Base-by-base conservation (phyloP, 2,888 invertebrate genomes). In the Himalopsyche tibetana region DNA sequence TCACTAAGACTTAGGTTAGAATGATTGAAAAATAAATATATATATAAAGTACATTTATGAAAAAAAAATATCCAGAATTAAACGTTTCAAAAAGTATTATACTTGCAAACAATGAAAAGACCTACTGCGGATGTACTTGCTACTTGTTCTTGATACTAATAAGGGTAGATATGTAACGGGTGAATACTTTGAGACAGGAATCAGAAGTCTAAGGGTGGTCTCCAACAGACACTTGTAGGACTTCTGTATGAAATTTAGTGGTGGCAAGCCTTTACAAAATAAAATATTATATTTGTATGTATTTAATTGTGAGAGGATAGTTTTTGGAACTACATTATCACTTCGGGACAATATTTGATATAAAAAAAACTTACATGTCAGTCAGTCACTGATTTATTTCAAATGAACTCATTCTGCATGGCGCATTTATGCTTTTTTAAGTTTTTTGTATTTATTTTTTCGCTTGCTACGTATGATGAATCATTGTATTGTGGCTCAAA, bases 171-270 rank as follows among this genome's bases (percentile, higher is more conserved):
- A 36, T 36, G 15, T 74, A 74, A 74, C 74, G 74, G 74, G 74
- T 74, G 38, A 74, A 74, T 74, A 12, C 74, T 74, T 74, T 74
- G 74, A 74, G 74, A 36, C 74, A 74, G 74, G 74, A 74, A 74
- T 74, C 74, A 74, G 74, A 74, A 69, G 69, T 69, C 69, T 69
- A 69, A 74, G 74, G 74, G 74, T 74, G 74, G 74, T 74, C 74
- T 74, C 74, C 12, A 4, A 36, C 74, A 38, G 74, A 74, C 74
- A 74, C 38, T 74, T 74, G 74, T 74, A 74, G 74, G 74, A 36
- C 36, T 74, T 74, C 74, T 36, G 74, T 12, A 74, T 4, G 38
- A 38, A 15, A 38, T 8, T 28, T n/a, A 74, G 74, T 12, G 36
- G 74, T 74, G 4, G 36, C 19, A 74, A 74, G n/a, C 74, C 19